Conservation (phyloP, 2,888 invertebrate species). For the Branchellion lobata region DNA sequence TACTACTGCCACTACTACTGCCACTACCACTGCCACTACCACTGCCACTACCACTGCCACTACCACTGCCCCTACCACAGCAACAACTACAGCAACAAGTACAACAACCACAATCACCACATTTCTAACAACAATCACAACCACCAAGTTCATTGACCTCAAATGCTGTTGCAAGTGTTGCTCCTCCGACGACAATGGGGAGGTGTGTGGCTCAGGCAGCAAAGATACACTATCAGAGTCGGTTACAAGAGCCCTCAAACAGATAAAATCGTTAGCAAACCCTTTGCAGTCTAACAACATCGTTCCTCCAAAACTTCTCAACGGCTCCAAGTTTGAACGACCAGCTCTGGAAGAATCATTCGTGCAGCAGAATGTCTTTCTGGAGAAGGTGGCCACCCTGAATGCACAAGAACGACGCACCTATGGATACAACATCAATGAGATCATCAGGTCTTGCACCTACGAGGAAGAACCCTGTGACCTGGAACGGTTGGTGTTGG, state of each 20-base stretch:
- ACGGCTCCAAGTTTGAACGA: conserved; percentile 18
- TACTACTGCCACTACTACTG: background rate
- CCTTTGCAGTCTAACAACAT: background rate
- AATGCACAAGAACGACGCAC: background rate
- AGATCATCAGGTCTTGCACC: conserved; percentile 32
- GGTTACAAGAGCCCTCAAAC: background rate
- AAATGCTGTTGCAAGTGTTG: conserved; percentile 39
- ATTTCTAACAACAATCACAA: background rate
- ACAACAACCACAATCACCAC: background rate
- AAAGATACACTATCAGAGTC: background rate
- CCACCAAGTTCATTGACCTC: conserved; percentile 8
- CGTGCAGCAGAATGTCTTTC: conserved; percentile 18
- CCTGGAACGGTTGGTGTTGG: conserved; percentile 10
- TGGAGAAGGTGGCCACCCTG: conserved; percentile 30
- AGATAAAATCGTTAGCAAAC: background rate
- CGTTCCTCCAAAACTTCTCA: background rate
- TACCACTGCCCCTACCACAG: background rate
- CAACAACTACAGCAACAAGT: background rate
- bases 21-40: background rate
- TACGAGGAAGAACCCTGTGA: conserved; percentile 35
- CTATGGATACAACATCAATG: conserved; percentile 26
- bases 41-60: background rate
- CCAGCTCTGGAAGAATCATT: conserved; percentile 34
- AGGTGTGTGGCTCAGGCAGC: conserved; percentile 1
- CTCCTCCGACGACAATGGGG: background rate